These are phyloP conservation scores for Clarias platycephalus DNA, from an alignment of 2,797 vertebrate genomes.

Conservation along the genomic window DNA sequence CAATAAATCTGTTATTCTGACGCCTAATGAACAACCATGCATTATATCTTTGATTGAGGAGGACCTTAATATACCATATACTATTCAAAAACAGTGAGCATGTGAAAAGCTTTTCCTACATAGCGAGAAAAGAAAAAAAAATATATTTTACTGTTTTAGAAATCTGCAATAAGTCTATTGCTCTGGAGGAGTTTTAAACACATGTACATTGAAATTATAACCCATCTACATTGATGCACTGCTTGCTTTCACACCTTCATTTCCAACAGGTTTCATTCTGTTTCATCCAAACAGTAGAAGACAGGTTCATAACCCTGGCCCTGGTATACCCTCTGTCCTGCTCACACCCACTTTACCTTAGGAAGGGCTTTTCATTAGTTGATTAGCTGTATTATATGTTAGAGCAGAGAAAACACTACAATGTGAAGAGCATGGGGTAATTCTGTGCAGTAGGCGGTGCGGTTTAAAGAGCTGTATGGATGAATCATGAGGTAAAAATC, in stretches of 20 bases:
- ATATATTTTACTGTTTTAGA: neutral
- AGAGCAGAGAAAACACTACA: neutral
- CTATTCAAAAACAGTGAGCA: neutral
- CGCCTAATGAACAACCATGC: neutral
- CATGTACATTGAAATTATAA: neutral
- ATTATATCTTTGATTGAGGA: neutral
- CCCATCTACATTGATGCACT: neutral
- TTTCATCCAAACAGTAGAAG: neutral
- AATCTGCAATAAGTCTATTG: neutral
- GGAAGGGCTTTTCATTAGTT: neutral
- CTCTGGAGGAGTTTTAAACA: neutral
- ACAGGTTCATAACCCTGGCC: neutral
- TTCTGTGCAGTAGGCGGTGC: neutral
- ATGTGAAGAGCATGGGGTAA: neutral
- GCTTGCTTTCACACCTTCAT: neutral
- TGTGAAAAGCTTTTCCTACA: neutral
- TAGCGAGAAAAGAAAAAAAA: neutral
- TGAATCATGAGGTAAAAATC: neutral
- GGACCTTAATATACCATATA: neutral
- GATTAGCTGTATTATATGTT: neutral
- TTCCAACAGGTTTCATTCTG: constrained; percentile 32
- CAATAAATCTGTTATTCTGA: neutral
- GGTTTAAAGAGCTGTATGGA: neutral
- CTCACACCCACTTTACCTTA: neutral
- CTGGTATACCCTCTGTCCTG: neutral